Evolutionary conservation across 2,797 vertebrate genomes (phyloP).

Genomic region (Erethizon dorsatum): DNA sequence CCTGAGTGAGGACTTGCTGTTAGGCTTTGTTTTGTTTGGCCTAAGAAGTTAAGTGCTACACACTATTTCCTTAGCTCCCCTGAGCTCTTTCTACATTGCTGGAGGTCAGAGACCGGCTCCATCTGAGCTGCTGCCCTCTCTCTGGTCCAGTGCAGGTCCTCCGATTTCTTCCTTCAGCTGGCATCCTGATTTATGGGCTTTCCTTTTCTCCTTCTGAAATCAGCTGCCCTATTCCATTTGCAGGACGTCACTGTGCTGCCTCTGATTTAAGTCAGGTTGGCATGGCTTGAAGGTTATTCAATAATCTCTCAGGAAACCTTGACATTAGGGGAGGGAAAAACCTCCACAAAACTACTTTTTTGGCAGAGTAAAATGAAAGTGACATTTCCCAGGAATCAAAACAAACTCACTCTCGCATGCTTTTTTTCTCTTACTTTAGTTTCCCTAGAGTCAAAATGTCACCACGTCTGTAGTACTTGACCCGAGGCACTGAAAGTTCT

Average conservation of each 20-base stretch:
- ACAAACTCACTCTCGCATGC: not conserved
- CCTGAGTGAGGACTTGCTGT: not conserved
- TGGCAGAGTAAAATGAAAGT: conserved; percentile 9
- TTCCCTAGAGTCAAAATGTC: not conserved
- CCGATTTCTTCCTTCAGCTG: not conserved
- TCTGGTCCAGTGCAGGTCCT: not conserved
- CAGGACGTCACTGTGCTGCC: not conserved
- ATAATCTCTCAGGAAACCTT: conserved; percentile 40
- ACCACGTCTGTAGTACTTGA: not conserved
- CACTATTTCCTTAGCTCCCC: not conserved
- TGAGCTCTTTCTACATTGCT: not conserved
- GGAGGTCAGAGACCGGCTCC: not conserved
- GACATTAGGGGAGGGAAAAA: not conserved
- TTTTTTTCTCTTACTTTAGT: not conserved
- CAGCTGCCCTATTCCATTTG: not conserved
- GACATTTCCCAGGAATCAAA: conserved; percentile 27
- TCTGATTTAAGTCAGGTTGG: conserved; percentile 49
- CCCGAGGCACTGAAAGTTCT: not conserved
- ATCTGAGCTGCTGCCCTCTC: not conserved
- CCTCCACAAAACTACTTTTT: not conserved
- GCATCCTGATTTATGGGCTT: not conserved
- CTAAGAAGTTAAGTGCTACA: not conserved
- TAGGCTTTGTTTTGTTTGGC: not conserved
- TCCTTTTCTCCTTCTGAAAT: conserved; percentile 32
- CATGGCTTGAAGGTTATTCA: conserved; percentile 31